Conservation (phyloP, 2,113 vertebrate genomes). For the Tonatia bakeri region DNA sequence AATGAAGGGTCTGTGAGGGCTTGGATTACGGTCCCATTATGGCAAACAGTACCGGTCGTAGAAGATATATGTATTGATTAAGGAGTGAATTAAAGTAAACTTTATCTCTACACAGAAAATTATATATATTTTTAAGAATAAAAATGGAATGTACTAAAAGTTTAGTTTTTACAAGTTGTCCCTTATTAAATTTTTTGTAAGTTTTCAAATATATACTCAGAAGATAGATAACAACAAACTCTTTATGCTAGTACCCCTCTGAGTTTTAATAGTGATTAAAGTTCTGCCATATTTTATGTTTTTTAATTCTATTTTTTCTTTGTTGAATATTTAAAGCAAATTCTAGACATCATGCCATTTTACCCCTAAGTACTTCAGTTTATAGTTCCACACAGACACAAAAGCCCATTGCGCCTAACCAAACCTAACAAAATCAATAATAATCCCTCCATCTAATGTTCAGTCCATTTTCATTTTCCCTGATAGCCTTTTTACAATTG, state of each 20-base stretch:
- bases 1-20: background rate
- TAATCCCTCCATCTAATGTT: background rate
- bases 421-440: background rate
- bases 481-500: background rate
- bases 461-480: background rate
- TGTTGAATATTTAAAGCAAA: constrained; percentile 27
- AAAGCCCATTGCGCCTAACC: background rate
- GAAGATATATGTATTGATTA: background rate
- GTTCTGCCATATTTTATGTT: background rate
- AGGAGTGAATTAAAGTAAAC: background rate
- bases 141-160: background rate
- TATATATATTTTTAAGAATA: background rate
- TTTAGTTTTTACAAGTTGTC: background rate
- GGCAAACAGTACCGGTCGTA: background rate
- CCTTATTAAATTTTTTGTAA: background rate
- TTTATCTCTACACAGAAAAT: background rate
- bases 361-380: background rate
- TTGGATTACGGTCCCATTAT: background rate
- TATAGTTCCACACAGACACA: background rate
- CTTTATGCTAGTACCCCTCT: background rate
- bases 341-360: background rate
- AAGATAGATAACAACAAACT: background rate
- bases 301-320: background rate
- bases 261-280: background rate
- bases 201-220: background rate